These are phyloP conservation scores for Sabatieria punctata DNA, from an alignment of 2,888 invertebrate genomes.

Conservation along the genomic window DNA sequence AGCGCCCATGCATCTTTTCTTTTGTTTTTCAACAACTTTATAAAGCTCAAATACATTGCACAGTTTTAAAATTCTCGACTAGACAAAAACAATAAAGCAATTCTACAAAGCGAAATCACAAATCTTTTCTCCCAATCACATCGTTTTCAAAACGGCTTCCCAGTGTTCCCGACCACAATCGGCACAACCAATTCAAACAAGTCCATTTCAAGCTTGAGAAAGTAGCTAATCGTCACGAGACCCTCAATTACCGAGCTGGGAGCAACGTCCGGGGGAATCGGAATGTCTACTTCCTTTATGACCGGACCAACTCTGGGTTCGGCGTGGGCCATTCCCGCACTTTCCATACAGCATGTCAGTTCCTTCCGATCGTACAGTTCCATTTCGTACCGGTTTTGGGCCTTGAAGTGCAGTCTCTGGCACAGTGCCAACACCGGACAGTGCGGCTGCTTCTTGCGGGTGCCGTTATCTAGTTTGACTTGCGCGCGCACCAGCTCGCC, in stretches of 20 bases:
- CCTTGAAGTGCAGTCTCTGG: neutral
- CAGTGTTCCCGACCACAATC: neutral
- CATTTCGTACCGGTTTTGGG: slow-evolving; percentile 1
- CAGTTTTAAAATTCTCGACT: too few species aligned
- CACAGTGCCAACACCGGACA: neutral
- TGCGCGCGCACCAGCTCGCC: neutral
- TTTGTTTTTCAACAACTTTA: too few species aligned
- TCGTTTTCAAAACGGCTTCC: too few species aligned
- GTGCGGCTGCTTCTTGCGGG: neutral
- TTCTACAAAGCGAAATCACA: too few species aligned
- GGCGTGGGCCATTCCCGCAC: neutral
- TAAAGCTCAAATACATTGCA: too few species aligned
- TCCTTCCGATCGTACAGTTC: neutral
- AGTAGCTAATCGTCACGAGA: neutral
- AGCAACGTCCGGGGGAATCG: neutral
- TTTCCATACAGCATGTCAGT: neutral
- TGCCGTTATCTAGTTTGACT: neutral
- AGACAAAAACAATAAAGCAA: too few species aligned
- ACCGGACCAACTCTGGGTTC: neutral
- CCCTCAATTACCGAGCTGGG: neutral
- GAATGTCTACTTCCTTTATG: neutral
- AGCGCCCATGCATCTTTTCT: too few species aligned
- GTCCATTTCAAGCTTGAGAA: neutral
- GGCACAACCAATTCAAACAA: neutral
- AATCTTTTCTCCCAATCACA: too few species aligned